Conservation (phyloP, 2,888 invertebrate genomes). For the Branchipolynoe longqiensis region DNA sequence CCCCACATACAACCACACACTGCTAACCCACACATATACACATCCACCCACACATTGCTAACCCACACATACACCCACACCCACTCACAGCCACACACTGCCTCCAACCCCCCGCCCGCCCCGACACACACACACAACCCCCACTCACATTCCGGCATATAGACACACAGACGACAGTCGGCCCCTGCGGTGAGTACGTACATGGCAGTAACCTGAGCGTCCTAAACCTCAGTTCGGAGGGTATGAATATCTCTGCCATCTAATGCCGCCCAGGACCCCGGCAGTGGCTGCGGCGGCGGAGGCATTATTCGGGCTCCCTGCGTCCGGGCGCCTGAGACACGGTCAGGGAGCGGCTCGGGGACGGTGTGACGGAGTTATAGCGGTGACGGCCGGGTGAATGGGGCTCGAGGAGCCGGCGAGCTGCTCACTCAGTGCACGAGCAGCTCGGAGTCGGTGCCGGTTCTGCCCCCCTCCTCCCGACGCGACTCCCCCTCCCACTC, state of each 20-base stretch:
- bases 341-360: background rate
- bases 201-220: slow-evolving; percentile 41
- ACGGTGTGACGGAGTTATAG: background rate
- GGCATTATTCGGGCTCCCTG: background rate
- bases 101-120: background rate
- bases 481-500: background rate
- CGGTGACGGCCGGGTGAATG: background rate
- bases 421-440: slow-evolving; percentile 8
- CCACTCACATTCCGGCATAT: background rate
- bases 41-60: background rate
- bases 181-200: slow-evolving; percentile 8
- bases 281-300: background rate
- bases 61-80: background rate
- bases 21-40: background rate
- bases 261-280: slow-evolving; percentile 11
- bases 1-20: no score
- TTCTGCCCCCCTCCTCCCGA: background rate
- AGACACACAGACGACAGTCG: background rate
- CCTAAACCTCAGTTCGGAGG: slow-evolving; percentile 49
- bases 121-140: background rate
- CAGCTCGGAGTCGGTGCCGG: background rate
- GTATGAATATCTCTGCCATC: slow-evolving; percentile 58
- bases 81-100: no score
- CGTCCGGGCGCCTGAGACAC: background rate
- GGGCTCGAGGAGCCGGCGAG: no score